These are phyloP conservation scores for Anthrax anthrax DNA, from an alignment of 2,888 invertebrate species.

Conservation along the genomic window DNA sequence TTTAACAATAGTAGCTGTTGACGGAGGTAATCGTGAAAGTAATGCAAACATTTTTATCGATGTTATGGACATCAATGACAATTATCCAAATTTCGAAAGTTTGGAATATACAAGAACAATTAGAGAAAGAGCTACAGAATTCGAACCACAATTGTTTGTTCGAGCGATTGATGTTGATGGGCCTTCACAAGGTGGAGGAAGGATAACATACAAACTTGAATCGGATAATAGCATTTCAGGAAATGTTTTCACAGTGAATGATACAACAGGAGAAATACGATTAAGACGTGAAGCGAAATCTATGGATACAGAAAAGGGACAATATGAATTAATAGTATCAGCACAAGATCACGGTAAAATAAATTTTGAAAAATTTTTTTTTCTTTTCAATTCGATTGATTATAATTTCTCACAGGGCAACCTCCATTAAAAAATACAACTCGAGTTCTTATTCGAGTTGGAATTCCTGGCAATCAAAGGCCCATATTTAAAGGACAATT, in stretches of 20 bases:
- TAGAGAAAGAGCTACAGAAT: conserved; percentile 57
- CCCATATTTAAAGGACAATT: conserved; percentile 64
- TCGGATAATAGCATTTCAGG: conserved; percentile 55
- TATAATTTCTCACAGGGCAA: conserved; percentile 24
- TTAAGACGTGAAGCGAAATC: conserved; percentile 50
- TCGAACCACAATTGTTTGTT: conserved; percentile 66
- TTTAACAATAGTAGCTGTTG: conserved; percentile 62
- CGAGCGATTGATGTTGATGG: conserved; percentile 68
- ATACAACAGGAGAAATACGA: conserved; percentile 54
- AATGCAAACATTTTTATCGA: conserved; percentile 57
- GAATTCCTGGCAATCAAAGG: conserved; percentile 65
- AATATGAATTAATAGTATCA: conserved; percentile 51
- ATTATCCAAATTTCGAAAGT: conserved; percentile 55
- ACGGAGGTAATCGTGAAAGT: conserved; percentile 61
- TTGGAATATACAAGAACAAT: conserved; percentile 59
- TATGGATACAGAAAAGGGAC: conserved; percentile 59
- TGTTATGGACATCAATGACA: conserved; percentile 62
- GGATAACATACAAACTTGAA: conserved; percentile 48
- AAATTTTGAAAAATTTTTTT: neutral
- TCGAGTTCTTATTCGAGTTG: conserved; percentile 53
- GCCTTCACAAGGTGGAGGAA: conserved; percentile 53
- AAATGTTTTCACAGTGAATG: conserved; percentile 48
- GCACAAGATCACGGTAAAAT: conserved; percentile 54
- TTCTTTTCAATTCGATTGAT: conserved; percentile 1
- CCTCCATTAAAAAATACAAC: conserved; percentile 54